Percentiles rank a stretch among this genome's conserved stretches.
These are phyloP conservation scores for Ellobium chinense DNA, from an alignment of 2,888 invertebrate genomes.

Conservation along the genomic window DNA sequence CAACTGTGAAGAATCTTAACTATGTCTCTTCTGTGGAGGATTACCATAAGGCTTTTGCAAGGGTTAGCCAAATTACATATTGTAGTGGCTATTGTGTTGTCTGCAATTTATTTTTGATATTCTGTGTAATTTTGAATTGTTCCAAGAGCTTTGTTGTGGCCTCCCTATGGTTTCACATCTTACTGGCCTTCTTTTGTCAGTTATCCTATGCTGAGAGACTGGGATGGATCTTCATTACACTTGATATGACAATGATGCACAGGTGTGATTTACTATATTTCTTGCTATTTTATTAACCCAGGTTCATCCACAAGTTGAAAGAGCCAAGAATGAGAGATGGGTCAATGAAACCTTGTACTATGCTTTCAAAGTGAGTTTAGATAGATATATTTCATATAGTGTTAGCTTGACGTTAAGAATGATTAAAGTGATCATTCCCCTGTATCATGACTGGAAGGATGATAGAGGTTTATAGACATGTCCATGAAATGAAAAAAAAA, in stretches of 20 bases:
- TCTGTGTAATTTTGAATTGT: background rate
- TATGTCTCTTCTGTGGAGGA: conserved; percentile 84
- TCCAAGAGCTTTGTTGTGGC: too few species aligned
- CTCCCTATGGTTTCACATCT: too few species aligned
- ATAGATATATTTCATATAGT: too few species aligned
- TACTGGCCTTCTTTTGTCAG: too few species aligned
- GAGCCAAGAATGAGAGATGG: conserved; percentile 87
- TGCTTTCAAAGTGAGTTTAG: conserved; percentile 82
- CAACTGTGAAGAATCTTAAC: conserved; percentile 90
- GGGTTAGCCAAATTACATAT: conserved; percentile 59
- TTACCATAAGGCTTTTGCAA: conserved; percentile 66
- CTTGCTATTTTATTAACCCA: conserved; percentile 82
- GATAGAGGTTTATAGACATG: too few species aligned
- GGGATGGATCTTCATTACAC: too few species aligned
- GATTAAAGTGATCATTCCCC: background rate
- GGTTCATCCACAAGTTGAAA: conserved; percentile 88
- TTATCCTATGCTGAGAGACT: too few species aligned
- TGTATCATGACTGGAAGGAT: background rate
- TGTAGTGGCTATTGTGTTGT: background rate
- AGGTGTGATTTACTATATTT: too few species aligned
- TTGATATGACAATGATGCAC: too few species aligned
- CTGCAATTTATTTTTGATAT: background rate
- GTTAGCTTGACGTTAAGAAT: too few species aligned
- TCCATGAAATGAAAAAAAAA: too few species aligned
- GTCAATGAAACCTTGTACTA: conserved; percentile 86